These are phyloP conservation scores for Drosophila ochracea DNA, from an alignment of 2,888 invertebrate species.

Conservation along the genomic window DNA sequence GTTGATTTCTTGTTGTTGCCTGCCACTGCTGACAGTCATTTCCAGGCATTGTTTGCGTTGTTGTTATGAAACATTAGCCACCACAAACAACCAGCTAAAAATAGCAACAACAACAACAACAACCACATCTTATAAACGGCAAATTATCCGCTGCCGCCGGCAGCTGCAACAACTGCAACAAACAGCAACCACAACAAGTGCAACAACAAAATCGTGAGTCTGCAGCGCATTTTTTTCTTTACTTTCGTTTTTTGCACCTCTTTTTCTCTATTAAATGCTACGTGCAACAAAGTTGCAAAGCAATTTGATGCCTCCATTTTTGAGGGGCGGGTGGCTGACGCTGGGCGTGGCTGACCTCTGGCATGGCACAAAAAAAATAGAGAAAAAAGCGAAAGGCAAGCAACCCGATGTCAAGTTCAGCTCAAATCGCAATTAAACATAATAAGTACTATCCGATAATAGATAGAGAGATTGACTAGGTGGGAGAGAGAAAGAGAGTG, in stretches of 20 bases:
- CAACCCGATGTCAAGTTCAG: conserved; percentile 54
- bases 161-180: conserved; percentile 29
- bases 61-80: conserved; percentile 79
- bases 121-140: conserved; percentile 49
- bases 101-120: conserved; percentile 28
- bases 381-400: conserved; percentile 69
- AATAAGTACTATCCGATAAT: conserved; percentile 13
- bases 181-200: not conserved
- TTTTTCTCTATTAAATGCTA: conserved; percentile 51
- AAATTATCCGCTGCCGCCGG: conserved; percentile 54
- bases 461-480: not conserved
- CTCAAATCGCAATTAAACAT: conserved; percentile 27
- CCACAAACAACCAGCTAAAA: conserved; percentile 35
- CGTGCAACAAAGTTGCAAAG: conserved; percentile 33
- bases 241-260: conserved; percentile 50
- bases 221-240: conserved; percentile 38
- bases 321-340: not conserved
- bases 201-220: conserved; percentile 56
- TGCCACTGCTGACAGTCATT: conserved; percentile 66
- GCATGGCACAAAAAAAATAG: conserved; percentile 11
- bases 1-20: conserved; percentile 50
- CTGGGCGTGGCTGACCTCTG: conserved; percentile 66
- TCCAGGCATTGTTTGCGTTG: conserved; percentile 77
- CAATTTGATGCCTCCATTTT: conserved; percentile 58
- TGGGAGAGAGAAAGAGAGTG: no score